Evolutionary conservation across 2,888 invertebrate species (phyloP), one percentile per base, ranked within the genome.

Genomic region (Philhelius pedissequus): DNA sequence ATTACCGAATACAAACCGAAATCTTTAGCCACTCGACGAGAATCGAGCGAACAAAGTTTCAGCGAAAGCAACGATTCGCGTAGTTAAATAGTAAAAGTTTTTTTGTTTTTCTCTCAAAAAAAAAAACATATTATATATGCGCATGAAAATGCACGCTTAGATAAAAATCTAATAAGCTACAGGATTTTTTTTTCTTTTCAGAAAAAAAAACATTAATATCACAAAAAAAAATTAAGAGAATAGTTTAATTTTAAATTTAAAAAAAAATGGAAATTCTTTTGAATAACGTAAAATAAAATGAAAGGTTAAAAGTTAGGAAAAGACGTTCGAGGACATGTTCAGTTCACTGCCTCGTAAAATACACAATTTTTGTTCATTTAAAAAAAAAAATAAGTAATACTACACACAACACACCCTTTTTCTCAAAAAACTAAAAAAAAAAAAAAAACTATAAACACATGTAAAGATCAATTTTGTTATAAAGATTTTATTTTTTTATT

Each of bases 1-100:
- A 98, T 99, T 91, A 99, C 99, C 78, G 99, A 99, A 92, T 98
- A 97, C 91, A 96, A 97, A 91, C 96, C 97, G 87, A 97, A 97
- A 87, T 89, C 89, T 13, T 88, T 91, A 80, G 90, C 90, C 86
- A 91, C 90, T 87, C 88, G 91, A 79, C 89, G 91, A 40, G 92
- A 91, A 77, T 91, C 92, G 50, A 91, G 91, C 84, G 92, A 92
- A 81, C 91, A 92, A 87, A 92, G 92, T 87, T 91, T 91, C 88
- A 92, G 92, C 86, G 92, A 92, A 89, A 92, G 92, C 87, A 92
- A 92, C 86, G 92, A 92, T 88, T 92, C 92, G 58, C 89, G 92
- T 86, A 92, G 92, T 89, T 92, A 92, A 91, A 89, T 87, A 79
- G 69, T 8, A 45, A 45, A 45, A 13, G 18, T n/a, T 43, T 43